Evolutionary conservation across 2,888 invertebrate species (phyloP).

Genomic region (Athripsodes cinereus): DNA sequence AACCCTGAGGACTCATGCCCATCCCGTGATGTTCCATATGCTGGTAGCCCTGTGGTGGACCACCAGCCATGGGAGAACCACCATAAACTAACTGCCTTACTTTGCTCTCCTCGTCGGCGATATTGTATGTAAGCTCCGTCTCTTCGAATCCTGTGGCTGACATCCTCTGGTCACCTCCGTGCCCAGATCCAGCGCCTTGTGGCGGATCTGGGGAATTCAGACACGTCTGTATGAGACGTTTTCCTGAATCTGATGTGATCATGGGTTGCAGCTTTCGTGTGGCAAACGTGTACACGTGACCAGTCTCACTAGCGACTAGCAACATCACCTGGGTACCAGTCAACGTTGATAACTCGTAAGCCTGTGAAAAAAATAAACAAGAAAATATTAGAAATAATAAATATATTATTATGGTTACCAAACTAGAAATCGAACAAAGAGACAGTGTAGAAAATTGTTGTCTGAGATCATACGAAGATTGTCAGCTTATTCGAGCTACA

Average conservation of each 20-base stretch:
- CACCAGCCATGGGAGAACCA: slow-evolving; percentile 59
- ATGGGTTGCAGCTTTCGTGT: slow-evolving; percentile 98
- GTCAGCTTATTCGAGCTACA: too few relatives aligned
- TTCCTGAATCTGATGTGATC: slow-evolving; percentile 97
- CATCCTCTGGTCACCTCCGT: slow-evolving; percentile 92
- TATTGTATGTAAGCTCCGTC: slow-evolving; percentile 95
- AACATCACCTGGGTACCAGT: slow-evolving; percentile 99
- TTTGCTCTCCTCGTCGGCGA: slow-evolving; percentile 93
- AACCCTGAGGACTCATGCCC: slow-evolving; percentile 63
- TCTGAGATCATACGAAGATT: too few relatives aligned
- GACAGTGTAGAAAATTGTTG: too few relatives aligned
- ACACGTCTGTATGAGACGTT: slow-evolving; percentile 97
- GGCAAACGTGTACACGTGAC: slow-evolving; percentile 99
- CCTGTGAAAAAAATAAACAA: slow-evolving; percentile 53
- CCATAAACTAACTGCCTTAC: slow-evolving; percentile 94
- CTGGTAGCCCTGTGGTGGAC: slow-evolving; percentile 59
- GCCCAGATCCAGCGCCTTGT: slow-evolving; percentile 60
- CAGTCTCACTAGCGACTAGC: slow-evolving; percentile 96
- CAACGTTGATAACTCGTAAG: slow-evolving; percentile 96
- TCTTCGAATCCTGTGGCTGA: slow-evolving; percentile 98
- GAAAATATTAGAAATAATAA: not conserved
- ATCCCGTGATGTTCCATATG: slow-evolving; percentile 56
- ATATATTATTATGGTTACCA: not conserved
- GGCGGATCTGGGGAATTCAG: slow-evolving; percentile 94
- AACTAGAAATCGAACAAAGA: too few relatives aligned